A percentile compares a stretch with the other conserved stretches of the same genome.
Evolutionary conservation across 2,113 vertebrate genomes (phyloP).

Genomic region (Eurypyga helias): DNA sequence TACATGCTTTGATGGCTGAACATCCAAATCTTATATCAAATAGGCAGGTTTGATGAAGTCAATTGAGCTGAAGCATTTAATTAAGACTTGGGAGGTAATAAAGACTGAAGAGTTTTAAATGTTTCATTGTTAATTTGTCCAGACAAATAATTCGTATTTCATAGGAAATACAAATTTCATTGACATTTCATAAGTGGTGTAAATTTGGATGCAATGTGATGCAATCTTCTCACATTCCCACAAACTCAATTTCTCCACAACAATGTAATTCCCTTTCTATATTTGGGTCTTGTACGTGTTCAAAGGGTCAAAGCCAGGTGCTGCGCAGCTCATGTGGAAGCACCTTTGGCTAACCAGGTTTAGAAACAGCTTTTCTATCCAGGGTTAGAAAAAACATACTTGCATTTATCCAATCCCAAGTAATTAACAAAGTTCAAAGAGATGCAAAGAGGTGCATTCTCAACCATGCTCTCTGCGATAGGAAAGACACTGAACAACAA

Average conservation of each 20-base stretch:
- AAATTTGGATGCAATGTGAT: background rate
- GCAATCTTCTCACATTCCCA: background rate
- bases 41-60: background rate
- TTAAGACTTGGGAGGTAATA: background rate
- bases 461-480: background rate
- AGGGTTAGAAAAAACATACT: background rate
- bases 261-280: background rate
- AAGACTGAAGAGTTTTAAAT: background rate
- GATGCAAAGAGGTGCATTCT: background rate
- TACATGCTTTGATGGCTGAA: background rate
- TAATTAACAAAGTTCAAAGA: background rate
- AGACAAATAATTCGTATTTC: background rate
- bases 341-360: background rate
- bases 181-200: background rate
- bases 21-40: background rate
- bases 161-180: background rate
- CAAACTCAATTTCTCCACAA: background rate
- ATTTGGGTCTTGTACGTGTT: accelerated
- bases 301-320: background rate
- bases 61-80: background rate
- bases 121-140: background rate
- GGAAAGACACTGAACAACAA: background rate
- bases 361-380: background rate
- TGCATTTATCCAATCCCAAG: background rate
- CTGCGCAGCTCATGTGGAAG: background rate